phyloP scores from a whole-genome alignment of 2,113 vertebrate genomes.

The Macaca mulatta region DNA sequence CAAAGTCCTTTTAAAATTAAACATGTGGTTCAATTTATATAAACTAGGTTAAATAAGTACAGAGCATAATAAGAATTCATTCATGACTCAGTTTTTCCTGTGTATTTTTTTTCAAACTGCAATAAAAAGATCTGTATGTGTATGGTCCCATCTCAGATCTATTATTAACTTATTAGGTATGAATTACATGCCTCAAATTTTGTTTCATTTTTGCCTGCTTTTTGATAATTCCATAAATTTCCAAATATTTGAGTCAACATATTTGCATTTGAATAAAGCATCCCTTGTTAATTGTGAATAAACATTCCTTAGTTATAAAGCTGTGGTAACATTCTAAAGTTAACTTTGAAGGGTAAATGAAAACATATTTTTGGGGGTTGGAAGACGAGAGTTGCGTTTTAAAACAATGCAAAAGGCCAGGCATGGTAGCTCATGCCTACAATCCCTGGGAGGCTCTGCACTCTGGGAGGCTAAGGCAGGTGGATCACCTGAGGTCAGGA shows the following conservation, averaged over 20 bases:
- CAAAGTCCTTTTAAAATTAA: slow-evolving; percentile 63
- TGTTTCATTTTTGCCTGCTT: slow-evolving; percentile 70
- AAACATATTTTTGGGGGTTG: slow-evolving; percentile 75
- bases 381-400: slow-evolving; percentile 62
- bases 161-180: slow-evolving; percentile 77
- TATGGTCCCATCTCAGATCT: slow-evolving; percentile 61
- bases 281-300: slow-evolving; percentile 55
- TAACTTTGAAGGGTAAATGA: slow-evolving; percentile 75
- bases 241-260: slow-evolving; percentile 70
- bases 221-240: slow-evolving; percentile 73
- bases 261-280: slow-evolving; percentile 74
- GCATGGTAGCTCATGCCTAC: too few relatives aligned
- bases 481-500: too few relatives aligned
- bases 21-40: slow-evolving; percentile 74
- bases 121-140: slow-evolving; percentile 75
- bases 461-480: too few relatives aligned
- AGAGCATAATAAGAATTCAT: slow-evolving; percentile 64
- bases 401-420: slow-evolving; percentile 53
- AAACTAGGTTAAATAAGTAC: slow-evolving; percentile 65
- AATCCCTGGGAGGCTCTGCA: too few relatives aligned
- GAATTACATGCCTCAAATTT: slow-evolving; percentile 71
- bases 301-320: slow-evolving; percentile 66
- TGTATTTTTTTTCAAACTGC: slow-evolving; percentile 47
- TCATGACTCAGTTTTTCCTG: slow-evolving; percentile 71
- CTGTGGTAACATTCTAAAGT: slow-evolving; percentile 70